Conservation (phyloP, 2,113 vertebrate genomes). For the Tautogolabrus adspersus region DNA sequence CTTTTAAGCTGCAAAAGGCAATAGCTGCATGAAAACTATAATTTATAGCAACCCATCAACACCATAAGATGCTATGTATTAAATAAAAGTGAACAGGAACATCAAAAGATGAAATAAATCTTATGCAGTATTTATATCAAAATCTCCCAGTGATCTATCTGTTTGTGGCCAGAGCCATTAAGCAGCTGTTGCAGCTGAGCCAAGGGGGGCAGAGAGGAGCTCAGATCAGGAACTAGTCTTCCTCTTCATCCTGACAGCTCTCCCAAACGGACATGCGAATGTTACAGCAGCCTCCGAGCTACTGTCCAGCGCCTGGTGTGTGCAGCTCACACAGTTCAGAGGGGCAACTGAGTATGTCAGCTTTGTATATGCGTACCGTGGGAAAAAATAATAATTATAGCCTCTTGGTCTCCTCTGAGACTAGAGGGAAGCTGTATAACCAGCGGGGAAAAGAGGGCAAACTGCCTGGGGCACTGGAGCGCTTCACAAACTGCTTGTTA, state of each 20-base stretch:
- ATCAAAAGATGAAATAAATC: too few relatives aligned
- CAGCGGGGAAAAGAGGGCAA: background rate
- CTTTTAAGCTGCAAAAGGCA: background rate
- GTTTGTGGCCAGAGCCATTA: background rate
- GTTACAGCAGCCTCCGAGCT: conserved; percentile 15
- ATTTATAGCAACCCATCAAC: too few relatives aligned
- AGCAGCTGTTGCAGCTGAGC: conserved; percentile 44
- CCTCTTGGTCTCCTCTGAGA: conserved; percentile 15
- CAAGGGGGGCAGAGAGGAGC: conserved; percentile 11
- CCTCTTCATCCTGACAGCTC: conserved; percentile 30
- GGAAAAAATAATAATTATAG: conserved; percentile 26
- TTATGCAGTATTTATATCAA: too few relatives aligned
- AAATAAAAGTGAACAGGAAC: too few relatives aligned
- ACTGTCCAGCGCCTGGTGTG: conserved; percentile 17
- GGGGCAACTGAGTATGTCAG: background rate
- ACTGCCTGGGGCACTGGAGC: background rate
- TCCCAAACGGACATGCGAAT: conserved; percentile 47
- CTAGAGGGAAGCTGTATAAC: background rate
- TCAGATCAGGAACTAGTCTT: conserved; percentile 26
- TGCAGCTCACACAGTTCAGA: conserved; percentile 18
- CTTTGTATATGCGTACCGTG: background rate
- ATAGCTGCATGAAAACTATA: background rate
- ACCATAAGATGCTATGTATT: too few relatives aligned
- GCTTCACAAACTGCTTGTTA: background rate
- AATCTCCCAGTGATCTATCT: background rate